A percentile compares a stretch with the other conserved stretches of the same genome.
Evolutionary conservation across 1,140 invertebrate species (phyloP).

Genomic region (Platyura marginata): DNA sequence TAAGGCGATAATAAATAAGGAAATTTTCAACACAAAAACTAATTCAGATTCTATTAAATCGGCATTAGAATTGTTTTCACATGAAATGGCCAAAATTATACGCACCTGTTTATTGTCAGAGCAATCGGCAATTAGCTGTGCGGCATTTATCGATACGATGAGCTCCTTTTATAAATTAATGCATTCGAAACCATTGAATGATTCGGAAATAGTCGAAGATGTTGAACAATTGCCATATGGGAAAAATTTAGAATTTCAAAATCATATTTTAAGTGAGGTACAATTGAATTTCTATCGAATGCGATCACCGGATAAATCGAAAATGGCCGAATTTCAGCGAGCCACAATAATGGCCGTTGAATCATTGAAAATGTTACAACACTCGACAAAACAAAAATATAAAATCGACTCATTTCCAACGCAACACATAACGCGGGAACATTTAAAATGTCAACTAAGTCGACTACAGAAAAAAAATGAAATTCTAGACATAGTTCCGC

Average conservation of each 20-base stretch:
- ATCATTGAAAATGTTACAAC: conserved; percentile 1
- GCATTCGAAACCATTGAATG: neutral
- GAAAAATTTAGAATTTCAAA: neutral
- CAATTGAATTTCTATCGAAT: neutral
- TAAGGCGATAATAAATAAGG: neutral
- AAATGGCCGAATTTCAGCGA: neutral
- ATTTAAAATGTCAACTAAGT: neutral
- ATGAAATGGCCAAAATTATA: neutral
- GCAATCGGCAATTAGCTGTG: neutral
- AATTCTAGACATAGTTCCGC: neutral
- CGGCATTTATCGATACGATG: neutral
- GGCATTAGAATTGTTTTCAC: neutral
- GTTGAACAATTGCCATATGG: neutral
- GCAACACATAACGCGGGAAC: neutral
- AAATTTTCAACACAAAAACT: neutral
- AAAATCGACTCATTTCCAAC: neutral
- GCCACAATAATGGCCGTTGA: neutral
- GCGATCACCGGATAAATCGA: neutral
- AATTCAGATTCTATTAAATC: neutral
- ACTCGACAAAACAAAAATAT: neutral
- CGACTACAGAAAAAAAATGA: neutral
- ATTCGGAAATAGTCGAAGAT: neutral
- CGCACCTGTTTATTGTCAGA: neutral
- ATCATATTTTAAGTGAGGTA: neutral
- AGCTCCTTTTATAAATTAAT: neutral